Conservation (phyloP, 2,797 vertebrate genomes). For the Limosa lapponica region DNA sequence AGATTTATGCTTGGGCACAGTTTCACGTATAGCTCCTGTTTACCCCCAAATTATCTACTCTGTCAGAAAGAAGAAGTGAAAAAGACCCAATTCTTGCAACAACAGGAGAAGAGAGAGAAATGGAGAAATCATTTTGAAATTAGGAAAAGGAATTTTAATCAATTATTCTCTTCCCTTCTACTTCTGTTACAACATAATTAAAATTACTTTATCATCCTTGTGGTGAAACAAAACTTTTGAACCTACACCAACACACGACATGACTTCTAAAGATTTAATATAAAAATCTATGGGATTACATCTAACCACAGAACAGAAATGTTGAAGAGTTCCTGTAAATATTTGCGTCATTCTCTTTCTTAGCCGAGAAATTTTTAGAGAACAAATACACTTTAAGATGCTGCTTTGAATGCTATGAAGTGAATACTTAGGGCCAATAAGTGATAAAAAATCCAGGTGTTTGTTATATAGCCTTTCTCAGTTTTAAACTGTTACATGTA, state of each 20-base stretch:
- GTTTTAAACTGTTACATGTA: background rate
- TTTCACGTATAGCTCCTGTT: background rate
- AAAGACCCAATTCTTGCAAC: background rate
- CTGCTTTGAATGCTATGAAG: background rate
- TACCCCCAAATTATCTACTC: background rate
- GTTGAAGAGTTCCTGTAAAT: background rate
- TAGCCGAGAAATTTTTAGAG: background rate
- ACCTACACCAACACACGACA: background rate
- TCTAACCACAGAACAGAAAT: background rate
- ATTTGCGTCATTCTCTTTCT: background rate
- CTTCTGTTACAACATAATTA: background rate
- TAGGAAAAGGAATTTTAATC: background rate
- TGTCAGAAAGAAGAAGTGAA: background rate
- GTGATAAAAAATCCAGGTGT: background rate
- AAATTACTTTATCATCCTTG: background rate
- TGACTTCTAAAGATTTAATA: background rate
- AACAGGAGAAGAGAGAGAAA: background rate
- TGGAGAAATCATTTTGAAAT: background rate
- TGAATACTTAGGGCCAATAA: background rate
- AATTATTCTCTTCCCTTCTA: background rate
- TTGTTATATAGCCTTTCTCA: background rate
- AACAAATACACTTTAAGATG: background rate
- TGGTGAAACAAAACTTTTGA: background rate
- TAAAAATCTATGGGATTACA: background rate
- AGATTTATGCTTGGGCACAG: background rate